Evolutionary conservation across 2,113 vertebrate genomes (phyloP).

Genomic region (Rhinogobius similis): DNA sequence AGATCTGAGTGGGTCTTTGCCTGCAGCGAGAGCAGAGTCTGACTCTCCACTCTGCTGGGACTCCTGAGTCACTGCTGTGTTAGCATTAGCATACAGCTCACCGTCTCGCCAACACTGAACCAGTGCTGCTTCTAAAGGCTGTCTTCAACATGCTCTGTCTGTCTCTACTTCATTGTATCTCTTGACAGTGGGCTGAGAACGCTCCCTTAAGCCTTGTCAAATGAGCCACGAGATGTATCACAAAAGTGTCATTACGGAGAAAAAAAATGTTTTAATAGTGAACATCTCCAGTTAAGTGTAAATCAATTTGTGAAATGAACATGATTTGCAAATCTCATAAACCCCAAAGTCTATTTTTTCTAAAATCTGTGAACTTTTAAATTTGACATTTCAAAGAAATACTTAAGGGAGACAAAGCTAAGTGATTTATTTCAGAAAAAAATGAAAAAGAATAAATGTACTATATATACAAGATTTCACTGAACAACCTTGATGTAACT

Average conservation of each 20-base stretch:
- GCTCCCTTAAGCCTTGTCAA: slow-evolving; percentile 34
- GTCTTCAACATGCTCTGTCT: slow-evolving; percentile 56
- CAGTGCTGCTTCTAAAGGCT: slow-evolving; percentile 53
- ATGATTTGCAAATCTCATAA: no score
- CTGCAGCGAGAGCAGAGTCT: slow-evolving; percentile 56
- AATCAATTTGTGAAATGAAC: not conserved
- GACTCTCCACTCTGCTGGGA: slow-evolving; percentile 55
- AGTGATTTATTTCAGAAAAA: no score
- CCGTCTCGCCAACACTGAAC: slow-evolving; percentile 33
- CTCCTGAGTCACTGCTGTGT: slow-evolving; percentile 57
- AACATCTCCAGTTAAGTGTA: not conserved
- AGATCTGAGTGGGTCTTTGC: slow-evolving; percentile 57
- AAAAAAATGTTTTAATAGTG: not conserved
- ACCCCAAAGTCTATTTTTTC: no score
- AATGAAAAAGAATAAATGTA: no score
- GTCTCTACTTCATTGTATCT: slow-evolving; percentile 45
- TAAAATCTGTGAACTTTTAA: no score
- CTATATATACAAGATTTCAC: no score
- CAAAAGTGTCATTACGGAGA: slow-evolving; percentile 11
- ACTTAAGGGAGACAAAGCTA: no score
- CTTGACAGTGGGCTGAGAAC: slow-evolving; percentile 44
- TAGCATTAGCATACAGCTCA: slow-evolving; percentile 21
- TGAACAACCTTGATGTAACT: no score
- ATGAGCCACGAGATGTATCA: slow-evolving; percentile 37
- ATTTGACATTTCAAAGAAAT: no score